phyloP scores from a whole-genome alignment of 2,888 invertebrate genomes.

The Callyntrura sp. region DNA sequence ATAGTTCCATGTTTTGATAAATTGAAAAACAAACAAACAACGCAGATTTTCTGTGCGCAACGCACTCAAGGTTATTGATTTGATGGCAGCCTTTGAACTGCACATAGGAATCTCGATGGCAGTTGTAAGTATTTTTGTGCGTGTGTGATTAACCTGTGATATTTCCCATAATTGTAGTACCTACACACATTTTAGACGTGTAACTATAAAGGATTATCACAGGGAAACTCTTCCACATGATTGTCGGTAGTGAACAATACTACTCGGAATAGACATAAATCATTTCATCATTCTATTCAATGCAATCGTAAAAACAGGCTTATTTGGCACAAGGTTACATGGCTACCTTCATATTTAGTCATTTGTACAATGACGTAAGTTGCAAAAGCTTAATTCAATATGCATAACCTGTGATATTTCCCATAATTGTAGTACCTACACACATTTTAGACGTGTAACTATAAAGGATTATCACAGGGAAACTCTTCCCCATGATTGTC shows the following conservation, averaged over 20 bases:
- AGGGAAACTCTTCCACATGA: background rate
- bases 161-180: background rate
- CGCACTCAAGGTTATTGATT: background rate
- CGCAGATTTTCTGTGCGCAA: too few relatives aligned
- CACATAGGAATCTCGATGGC: too few relatives aligned
- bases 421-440: background rate
- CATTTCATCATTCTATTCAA: constrained; percentile 11
- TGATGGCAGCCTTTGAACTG: too few relatives aligned
- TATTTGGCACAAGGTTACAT: constrained; percentile 57
- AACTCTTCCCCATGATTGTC: background rate
- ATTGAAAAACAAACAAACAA: background rate
- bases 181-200: background rate
- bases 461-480: background rate
- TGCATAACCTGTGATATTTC: background rate
- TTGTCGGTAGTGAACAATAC: constrained; percentile 1
- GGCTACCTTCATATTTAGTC: constrained; percentile 61
- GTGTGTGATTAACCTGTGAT: background rate
- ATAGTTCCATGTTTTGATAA: too few relatives aligned
- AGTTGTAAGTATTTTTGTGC: too few relatives aligned
- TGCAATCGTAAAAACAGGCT: background rate
- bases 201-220: background rate
- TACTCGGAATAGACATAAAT: constrained; percentile 1
- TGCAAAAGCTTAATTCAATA: constrained; percentile 24
- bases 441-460: background rate
- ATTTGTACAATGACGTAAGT: too few relatives aligned